phyloP scores from a whole-genome alignment of 2,888 invertebrate species.

The Lysandra coridon region DNA sequence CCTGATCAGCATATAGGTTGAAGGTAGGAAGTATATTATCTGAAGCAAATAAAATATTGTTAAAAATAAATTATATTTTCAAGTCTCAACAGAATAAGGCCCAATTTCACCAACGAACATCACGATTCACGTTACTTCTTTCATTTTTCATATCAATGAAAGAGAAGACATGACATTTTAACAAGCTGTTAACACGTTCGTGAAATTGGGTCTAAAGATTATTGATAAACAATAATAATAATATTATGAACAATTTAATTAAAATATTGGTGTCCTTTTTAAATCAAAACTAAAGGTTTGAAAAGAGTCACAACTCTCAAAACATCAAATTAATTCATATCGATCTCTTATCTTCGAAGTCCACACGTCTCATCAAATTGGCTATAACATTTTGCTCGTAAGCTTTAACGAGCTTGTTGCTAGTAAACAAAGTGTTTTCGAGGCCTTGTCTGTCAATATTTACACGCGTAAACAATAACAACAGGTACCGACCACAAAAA shows the following conservation, averaged over 20 bases:
- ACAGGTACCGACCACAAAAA: conserved; percentile 24
- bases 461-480: conserved; percentile 28
- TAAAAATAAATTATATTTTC: too few species aligned
- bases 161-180: too few species aligned
- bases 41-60: too few species aligned
- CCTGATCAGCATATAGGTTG: too few species aligned
- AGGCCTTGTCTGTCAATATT: conserved; percentile 17
- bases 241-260: background rate
- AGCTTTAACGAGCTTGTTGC: background rate
- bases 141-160: too few species aligned
- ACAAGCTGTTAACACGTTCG: too few species aligned
- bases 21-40: too few species aligned
- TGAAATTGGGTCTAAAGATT: too few species aligned
- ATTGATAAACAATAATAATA: too few species aligned
- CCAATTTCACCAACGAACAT: too few species aligned
- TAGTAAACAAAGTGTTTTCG: conserved; percentile 13
- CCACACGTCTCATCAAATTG: background rate
- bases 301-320: background rate
- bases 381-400: background rate
- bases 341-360: background rate
- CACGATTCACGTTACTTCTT: too few species aligned
- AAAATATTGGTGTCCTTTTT: background rate
- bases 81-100: too few species aligned
- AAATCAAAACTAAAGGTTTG: background rate
- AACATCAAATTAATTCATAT: background rate